Evolutionary conservation across 92 coral and sea anemone genomes (phyloP).

Genomic region (Paramuricea clavata): DNA sequence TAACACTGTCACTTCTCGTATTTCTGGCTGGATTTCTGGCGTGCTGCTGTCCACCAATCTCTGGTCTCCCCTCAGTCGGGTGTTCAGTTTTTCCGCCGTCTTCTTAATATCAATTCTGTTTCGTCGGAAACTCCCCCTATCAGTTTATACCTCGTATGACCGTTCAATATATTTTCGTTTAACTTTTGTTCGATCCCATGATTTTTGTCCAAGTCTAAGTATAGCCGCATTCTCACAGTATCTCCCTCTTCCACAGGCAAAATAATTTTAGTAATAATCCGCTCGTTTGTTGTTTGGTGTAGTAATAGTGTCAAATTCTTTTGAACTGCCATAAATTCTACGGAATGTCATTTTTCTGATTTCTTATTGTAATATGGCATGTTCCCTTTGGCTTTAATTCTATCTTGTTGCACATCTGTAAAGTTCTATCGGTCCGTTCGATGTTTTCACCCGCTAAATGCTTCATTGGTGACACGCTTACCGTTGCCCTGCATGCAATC

Average conservation of each 20-base stretch:
- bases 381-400: conserved; percentile 67
- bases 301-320: conserved; percentile 59
- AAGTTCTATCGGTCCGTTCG: conserved; percentile 45
- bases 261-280: conserved; percentile 12
- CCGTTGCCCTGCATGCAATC: conserved; percentile 68
- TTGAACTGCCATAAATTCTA: conserved; percentile 59
- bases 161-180: conserved; percentile 43
- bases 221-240: conserved; percentile 40
- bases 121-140: conserved; percentile 40
- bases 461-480: conserved; percentile 55
- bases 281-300: conserved; percentile 34
- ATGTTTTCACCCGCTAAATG: conserved; percentile 38
- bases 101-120: conserved; percentile 52
- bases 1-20: not conserved
- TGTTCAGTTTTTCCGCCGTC: not conserved
- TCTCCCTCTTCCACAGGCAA: conserved; percentile 22
- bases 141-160: conserved; percentile 45
- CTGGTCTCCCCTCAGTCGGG: not conserved
- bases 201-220: conserved; percentile 49
- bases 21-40: not conserved
- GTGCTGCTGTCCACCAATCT: not conserved
- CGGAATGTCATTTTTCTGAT: conserved; percentile 63
- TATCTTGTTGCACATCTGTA: conserved; percentile 70
- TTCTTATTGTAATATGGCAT: conserved; percentile 47
- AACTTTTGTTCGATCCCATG: conserved; percentile 47